Evolutionary conservation across 2,113 vertebrate species (phyloP).

Genomic region (Anguilla rostrata): DNA sequence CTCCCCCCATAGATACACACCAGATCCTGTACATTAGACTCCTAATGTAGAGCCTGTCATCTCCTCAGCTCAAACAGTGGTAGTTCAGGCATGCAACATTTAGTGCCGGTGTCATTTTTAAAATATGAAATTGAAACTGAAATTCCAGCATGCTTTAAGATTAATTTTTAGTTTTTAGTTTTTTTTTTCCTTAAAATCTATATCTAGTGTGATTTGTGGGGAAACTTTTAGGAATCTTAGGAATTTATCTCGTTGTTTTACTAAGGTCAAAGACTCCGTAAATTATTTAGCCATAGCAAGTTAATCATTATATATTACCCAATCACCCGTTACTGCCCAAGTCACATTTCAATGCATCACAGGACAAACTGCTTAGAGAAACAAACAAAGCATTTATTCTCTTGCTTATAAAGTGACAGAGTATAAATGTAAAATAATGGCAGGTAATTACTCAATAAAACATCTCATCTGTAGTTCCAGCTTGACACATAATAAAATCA

Average conservation of each 20-base stretch:
- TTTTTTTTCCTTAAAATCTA: background rate
- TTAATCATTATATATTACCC: constrained; percentile 35
- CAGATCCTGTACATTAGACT: background rate
- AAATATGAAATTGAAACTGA: background rate
- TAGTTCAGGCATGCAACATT: background rate
- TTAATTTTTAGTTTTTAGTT: background rate
- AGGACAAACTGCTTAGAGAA: constrained; percentile 22
- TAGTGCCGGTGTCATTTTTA: background rate
- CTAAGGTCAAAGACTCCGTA: background rate
- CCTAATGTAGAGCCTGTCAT: background rate
- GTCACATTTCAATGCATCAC: constrained; percentile 4
- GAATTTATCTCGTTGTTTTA: background rate
- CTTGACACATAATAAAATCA: background rate
- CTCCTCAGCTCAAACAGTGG: background rate
- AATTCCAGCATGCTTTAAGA: background rate
- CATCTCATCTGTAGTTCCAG: background rate
- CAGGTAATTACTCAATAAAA: constrained; percentile 3
- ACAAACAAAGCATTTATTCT: constrained; percentile 23
- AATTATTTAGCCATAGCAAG: background rate
- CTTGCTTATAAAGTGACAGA: constrained; percentile 49
- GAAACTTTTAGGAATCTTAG: background rate
- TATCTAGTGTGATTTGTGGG: background rate
- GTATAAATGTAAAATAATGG: background rate
- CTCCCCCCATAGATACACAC: background rate
- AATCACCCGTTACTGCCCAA: constrained; percentile 29